Conservation (phyloP, 2,888 invertebrate species). For the Lissocephala sabroskyi region DNA sequence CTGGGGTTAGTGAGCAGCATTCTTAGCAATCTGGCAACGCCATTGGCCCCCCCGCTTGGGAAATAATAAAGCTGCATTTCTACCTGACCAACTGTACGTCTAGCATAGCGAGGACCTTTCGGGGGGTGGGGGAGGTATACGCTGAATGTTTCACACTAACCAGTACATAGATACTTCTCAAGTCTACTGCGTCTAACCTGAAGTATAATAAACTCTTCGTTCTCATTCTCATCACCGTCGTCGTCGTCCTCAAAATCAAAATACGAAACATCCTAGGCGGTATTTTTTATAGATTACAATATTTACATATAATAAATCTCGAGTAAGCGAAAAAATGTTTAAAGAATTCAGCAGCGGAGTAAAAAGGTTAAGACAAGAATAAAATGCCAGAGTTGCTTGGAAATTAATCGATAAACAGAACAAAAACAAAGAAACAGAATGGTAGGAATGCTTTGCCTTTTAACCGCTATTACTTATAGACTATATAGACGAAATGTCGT, state of each 20-base stretch:
- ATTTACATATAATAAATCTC: too few relatives aligned
- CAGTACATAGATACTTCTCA: conserved; percentile 31
- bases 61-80: too few relatives aligned
- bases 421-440: conserved; percentile 4
- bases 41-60: too few relatives aligned
- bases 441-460: not conserved
- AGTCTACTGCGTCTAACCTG: conserved; percentile 69
- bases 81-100: too few relatives aligned
- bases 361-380: conserved; percentile 8
- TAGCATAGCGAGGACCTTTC: too few relatives aligned
- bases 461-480: too few relatives aligned
- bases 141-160: conserved; percentile 25
- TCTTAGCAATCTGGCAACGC: too few relatives aligned
- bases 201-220: conserved; percentile 69
- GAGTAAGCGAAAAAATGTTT: not conserved
- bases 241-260: conserved; percentile 71
- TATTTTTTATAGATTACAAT: too few relatives aligned
- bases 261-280: conserved; percentile 65
- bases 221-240: conserved; percentile 65
- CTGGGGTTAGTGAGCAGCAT: too few relatives aligned
- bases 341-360: not conserved
- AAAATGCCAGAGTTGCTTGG: conserved; percentile 2
- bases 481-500: not conserved
- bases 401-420: not conserved
- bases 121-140: not conserved